phyloP scores from a whole-genome alignment of 2,888 invertebrate species.

The Leptopilina myrica region DNA sequence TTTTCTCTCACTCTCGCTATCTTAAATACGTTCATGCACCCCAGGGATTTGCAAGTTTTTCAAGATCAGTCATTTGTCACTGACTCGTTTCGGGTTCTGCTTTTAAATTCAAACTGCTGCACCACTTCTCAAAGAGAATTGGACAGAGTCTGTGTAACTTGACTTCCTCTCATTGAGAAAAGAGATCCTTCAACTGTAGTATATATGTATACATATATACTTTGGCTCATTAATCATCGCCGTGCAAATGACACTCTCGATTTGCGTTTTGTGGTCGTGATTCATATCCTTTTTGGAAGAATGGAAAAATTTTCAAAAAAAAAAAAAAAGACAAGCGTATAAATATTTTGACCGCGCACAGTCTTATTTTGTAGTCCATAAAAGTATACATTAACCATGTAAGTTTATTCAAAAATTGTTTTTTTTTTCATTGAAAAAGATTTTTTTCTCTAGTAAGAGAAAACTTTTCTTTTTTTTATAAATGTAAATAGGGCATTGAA shows the following conservation, averaged over 20 bases:
- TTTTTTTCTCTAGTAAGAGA: too few relatives aligned
- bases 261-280: slow-evolving; percentile 20
- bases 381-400: neutral
- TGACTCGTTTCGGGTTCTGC: slow-evolving; percentile 41
- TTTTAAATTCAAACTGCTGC: slow-evolving; percentile 28
- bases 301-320: neutral
- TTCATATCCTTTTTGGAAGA: neutral
- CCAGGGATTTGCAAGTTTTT: slow-evolving; percentile 36
- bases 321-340: neutral
- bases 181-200: neutral
- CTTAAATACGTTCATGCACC: slow-evolving; percentile 1
- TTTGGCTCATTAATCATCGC: slow-evolving; percentile 13
- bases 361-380: neutral
- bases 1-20: slow-evolving; percentile 27
- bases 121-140: slow-evolving; percentile 21
- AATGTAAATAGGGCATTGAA: too few relatives aligned
- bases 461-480: too few relatives aligned
- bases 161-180: slow-evolving; percentile 27
- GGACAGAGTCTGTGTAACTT: neutral
- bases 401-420: too few relatives aligned
- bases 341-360: slow-evolving; percentile 21
- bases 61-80: slow-evolving; percentile 51
- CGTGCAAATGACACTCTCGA: slow-evolving; percentile 17
- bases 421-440: too few relatives aligned
- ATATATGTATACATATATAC: too few relatives aligned